Base-by-base conservation (phyloP, 2,888 invertebrate genomes). In the Eristalinus sepulchralis region DNA sequence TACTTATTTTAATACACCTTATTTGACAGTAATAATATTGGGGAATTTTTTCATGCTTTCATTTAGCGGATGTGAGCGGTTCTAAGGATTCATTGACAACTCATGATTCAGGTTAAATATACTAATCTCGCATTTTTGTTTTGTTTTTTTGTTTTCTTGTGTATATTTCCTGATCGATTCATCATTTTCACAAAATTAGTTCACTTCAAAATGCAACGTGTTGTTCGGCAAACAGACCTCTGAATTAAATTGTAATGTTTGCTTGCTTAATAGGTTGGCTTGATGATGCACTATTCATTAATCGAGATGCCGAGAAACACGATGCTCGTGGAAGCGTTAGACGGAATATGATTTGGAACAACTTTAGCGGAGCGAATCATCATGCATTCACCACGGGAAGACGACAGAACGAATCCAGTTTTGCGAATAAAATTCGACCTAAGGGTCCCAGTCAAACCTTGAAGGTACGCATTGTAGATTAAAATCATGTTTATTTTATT, bases 51-150 rank as follows among this genome's bases (percentile, higher is more conserved):
- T 90, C 90, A 91, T 91, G 91, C 90, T 90, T 91, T 90, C 90
- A 90, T 90, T 90, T 91, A 96, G 96, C 96, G 93, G 96, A 96
- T 93, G 95, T 96, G 93, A 96, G 96, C 94, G 96, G 96, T 93
- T 96, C 96, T 90, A 95, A 96, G 94, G 96, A 96, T 93, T 96
- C 96, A 90, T 94, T 96, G 93, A 95, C 95, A 93, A 95, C 96
- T 89, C 95, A 96, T 93, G 96, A 96, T 94, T 95, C 96, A 96
- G 96, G 96, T 96, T 95, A 94, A 71, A 79, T 80, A 71, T n/a
- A 62, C 57, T 75, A 71, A 83, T 71, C 27, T 27, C 82, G 66
- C 73, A 78, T 64, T 68, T 76, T 47, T 55, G 47, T 66, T 55
- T 85, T 53, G 4, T 39, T 75, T 71, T 31, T 17, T 67, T 68